These are phyloP conservation scores for Falco punctatus DNA, from an alignment of 2,113 vertebrate genomes.

Conservation along the genomic window DNA sequence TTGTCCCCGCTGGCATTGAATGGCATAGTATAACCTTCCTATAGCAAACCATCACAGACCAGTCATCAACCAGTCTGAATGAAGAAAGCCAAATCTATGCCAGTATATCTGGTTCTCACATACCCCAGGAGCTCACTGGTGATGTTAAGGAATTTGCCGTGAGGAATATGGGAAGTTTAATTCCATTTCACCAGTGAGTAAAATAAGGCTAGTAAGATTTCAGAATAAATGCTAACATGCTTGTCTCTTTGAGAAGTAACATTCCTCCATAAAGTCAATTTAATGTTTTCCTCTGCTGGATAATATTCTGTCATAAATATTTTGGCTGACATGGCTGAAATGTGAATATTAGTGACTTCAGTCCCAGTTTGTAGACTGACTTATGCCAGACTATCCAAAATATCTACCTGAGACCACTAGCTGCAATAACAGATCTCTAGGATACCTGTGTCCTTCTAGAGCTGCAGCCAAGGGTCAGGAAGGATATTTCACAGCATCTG, in stretches of 20 bases:
- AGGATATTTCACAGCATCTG: background rate
- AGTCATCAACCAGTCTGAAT: background rate
- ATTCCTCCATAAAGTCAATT: background rate
- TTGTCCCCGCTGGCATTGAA: background rate
- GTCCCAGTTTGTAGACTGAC: background rate
- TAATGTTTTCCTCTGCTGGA: background rate
- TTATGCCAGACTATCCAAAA: background rate
- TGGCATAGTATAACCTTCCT: background rate
- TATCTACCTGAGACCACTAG: background rate
- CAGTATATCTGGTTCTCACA: background rate
- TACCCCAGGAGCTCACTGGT: background rate
- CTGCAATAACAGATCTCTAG: background rate
- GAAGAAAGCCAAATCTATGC: background rate
- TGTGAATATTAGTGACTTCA: background rate
- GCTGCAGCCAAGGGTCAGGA: background rate
- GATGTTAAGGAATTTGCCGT: background rate
- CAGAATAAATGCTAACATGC: background rate
- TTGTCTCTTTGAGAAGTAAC: background rate
- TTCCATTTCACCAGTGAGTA: background rate
- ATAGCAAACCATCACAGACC: background rate
- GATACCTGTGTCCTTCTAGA: background rate
- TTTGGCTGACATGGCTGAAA: background rate
- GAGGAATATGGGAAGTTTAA: background rate
- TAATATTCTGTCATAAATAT: background rate
- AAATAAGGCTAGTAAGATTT: background rate